Conservation (phyloP, 1,140 invertebrate genomes). For the Calliphora vicina region DNA sequence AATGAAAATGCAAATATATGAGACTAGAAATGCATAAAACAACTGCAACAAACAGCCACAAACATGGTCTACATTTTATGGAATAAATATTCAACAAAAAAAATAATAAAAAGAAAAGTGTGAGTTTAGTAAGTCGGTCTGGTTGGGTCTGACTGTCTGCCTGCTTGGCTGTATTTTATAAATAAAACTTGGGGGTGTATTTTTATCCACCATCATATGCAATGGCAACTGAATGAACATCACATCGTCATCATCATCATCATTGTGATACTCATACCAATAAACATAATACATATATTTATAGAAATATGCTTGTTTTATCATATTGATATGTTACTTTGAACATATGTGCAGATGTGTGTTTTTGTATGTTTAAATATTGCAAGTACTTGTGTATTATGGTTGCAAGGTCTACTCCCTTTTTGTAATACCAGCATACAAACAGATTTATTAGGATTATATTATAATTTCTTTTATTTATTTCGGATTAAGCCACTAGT, state of each 20-base stretch:
- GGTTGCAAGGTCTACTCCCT: no score
- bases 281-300: no score
- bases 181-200: not conserved
- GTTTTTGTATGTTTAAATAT: no score
- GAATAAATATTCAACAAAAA: no score
- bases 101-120: not conserved
- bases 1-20: constrained; percentile 7
- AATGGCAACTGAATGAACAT: not conserved
- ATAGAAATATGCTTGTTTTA: no score
- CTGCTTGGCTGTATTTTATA: not conserved
- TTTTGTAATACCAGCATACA: no score
- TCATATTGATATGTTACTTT: no score
- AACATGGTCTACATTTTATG: not conserved
- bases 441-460: no score
- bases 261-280: not conserved
- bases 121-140: not conserved
- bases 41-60: not conserved
- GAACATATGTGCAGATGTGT: no score
- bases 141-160: not conserved
- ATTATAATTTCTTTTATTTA: no score
- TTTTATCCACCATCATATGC: not conserved
- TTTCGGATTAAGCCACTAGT: no score
- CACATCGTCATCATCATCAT: not conserved
- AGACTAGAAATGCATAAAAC: not conserved
- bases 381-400: no score